A percentile compares a stretch with the other conserved stretches of the same genome.
phyloP scores from a whole-genome alignment of 2,888 invertebrate species.

The Aradus depressus region DNA sequence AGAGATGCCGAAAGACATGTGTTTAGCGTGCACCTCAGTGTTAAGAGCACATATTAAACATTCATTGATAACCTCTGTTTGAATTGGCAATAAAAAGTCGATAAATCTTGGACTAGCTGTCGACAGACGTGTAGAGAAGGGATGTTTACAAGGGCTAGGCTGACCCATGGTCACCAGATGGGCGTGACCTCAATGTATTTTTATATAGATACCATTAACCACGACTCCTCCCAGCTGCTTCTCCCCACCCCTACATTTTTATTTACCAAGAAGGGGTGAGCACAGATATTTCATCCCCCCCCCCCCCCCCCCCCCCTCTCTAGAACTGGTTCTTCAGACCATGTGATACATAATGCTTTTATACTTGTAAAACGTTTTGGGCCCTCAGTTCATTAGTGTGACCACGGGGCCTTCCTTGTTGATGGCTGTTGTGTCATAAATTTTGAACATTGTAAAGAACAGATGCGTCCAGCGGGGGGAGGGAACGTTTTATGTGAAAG shows the following conservation, averaged over 20 bases:
- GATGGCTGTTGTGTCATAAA: too few species aligned
- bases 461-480: too few species aligned
- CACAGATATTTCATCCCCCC: too few species aligned
- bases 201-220: constrained; percentile 14
- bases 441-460: too few species aligned
- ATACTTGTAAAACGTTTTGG: too few species aligned
- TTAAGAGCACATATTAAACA: constrained; percentile 1
- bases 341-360: too few species aligned
- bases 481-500: too few species aligned
- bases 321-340: too few species aligned
- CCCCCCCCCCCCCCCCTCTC: too few species aligned
- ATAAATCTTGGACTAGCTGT: constrained; percentile 14
- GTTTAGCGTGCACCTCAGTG: constrained; percentile 3
- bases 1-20: too few species aligned
- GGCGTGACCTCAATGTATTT: constrained; percentile 14
- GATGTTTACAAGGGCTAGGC: constrained; percentile 13
- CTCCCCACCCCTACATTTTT: constrained; percentile 8
- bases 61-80: neutral
- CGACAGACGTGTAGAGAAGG: constrained; percentile 11
- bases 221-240: neutral
- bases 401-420: too few species aligned
- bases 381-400: too few species aligned
- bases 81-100: constrained; percentile 7
- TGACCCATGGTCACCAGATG: constrained; percentile 17
- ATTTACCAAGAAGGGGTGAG: neutral